These are phyloP conservation scores for Pyrgus malvae DNA, from an alignment of 2,888 invertebrate species.

Conservation along the genomic window DNA sequence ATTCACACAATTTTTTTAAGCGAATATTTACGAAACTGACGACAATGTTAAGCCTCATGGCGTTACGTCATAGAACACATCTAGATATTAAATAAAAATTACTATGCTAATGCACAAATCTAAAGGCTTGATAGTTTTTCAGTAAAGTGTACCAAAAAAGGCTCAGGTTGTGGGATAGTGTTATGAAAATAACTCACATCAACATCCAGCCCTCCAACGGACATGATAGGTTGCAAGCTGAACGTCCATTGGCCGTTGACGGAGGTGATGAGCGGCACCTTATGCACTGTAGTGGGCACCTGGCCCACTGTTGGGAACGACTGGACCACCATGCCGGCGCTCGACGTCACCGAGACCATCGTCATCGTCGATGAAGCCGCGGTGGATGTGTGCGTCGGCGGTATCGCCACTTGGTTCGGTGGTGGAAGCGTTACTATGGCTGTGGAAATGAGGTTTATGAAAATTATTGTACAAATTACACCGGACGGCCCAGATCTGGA, in stretches of 20 bases:
- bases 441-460: neutral
- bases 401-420: conserved; percentile 38
- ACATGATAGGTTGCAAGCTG: conserved; percentile 72
- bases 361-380: conserved; percentile 26
- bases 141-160: too few relatives aligned
- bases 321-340: conserved; percentile 1
- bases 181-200: conserved; percentile 16
- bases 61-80: too few relatives aligned
- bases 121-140: too few relatives aligned
- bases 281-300: conserved; percentile 45
- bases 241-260: conserved; percentile 77
- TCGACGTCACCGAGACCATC: conserved; percentile 11
- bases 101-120: too few relatives aligned
- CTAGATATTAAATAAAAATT: too few relatives aligned
- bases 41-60: too few relatives aligned
- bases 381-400: conserved; percentile 27
- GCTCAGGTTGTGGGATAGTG: neutral
- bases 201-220: conserved; percentile 66
- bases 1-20: too few relatives aligned
- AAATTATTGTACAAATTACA: neutral
- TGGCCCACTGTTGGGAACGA: conserved; percentile 25
- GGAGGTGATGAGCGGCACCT: conserved; percentile 68
- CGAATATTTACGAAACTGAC: too few relatives aligned
- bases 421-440: conserved; percentile 49
- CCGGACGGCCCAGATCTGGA: too few relatives aligned